Percentiles rank a stretch among this genome's conserved stretches.
phyloP scores from a whole-genome alignment of 2,888 invertebrate species.

The Nomada fabriciana region DNA sequence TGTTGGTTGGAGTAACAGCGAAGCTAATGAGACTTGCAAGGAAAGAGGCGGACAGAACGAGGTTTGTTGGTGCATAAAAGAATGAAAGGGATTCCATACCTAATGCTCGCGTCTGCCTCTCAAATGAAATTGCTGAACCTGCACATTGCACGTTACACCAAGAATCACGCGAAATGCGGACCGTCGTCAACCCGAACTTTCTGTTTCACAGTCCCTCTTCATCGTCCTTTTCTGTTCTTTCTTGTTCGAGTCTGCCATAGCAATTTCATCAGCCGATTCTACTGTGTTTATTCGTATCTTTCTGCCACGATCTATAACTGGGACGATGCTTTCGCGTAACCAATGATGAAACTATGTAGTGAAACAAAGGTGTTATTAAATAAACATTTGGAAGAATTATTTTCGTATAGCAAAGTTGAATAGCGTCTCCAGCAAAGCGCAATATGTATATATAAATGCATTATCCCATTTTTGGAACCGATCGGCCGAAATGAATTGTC shows the following conservation, averaged over 20 bases:
- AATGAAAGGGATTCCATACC: constrained; percentile 59
- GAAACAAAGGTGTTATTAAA: too few relatives aligned
- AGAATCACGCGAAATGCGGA: constrained; percentile 75
- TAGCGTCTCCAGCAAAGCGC: too few relatives aligned
- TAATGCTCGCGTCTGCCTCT: constrained; percentile 66
- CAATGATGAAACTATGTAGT: too few relatives aligned
- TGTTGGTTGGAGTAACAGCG: constrained; percentile 21
- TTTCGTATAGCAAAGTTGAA: too few relatives aligned
- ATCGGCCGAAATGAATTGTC: too few relatives aligned
- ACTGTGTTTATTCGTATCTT: background rate
- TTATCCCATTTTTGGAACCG: too few relatives aligned
- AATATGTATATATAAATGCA: too few relatives aligned
- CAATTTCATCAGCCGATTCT: constrained; percentile 42
- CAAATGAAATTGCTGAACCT: constrained; percentile 76
- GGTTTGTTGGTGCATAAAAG: constrained; percentile 67
- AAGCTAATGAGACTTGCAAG: constrained; percentile 41
- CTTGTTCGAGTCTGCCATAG: background rate
- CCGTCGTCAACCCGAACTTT: constrained; percentile 76
- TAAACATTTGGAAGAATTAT: too few relatives aligned
- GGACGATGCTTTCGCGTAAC: background rate
- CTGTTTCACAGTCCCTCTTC: constrained; percentile 56
- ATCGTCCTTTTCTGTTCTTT: constrained; percentile 15
- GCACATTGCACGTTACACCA: constrained; percentile 74
- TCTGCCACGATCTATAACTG: background rate
- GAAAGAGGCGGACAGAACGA: constrained; percentile 26